These are phyloP conservation scores for Gopherus evgoodei DNA, from an alignment of 2,113 vertebrate species.

Conservation along the genomic window DNA sequence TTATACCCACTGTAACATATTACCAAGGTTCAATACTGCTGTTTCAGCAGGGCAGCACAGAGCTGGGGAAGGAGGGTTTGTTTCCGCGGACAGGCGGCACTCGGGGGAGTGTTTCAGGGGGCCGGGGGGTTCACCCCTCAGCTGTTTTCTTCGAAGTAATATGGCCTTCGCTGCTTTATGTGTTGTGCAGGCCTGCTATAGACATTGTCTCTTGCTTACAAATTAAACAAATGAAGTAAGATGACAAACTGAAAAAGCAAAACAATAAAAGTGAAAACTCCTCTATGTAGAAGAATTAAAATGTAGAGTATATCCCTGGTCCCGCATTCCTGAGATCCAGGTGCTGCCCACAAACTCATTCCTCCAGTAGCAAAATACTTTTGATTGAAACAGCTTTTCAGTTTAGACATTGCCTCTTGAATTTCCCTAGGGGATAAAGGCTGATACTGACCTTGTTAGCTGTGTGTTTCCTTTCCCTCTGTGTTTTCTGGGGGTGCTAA, in stretches of 20 bases:
- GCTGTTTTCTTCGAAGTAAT: no score
- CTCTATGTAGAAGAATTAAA: neutral
- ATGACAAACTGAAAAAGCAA: neutral
- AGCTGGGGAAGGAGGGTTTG: no score
- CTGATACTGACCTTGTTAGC: constrained; percentile 24
- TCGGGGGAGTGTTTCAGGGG: no score
- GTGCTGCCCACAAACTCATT: neutral
- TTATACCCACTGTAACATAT: no score
- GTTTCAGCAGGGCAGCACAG: no score
- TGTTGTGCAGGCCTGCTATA: no score
- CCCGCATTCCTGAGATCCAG: neutral
- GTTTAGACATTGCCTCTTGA: constrained; percentile 27
- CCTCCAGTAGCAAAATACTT: constrained; percentile 19
- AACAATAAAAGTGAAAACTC: neutral
- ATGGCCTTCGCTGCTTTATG: no score
- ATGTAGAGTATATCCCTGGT: neutral
- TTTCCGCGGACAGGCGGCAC: no score
- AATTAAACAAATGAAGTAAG: neutral
- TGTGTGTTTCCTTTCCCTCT: neutral
- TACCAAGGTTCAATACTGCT: no score
- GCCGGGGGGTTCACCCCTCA: no score
- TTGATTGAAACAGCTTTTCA: constrained; percentile 52
- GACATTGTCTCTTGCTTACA: neutral
- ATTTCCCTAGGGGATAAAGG: neutral
- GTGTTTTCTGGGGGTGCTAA: neutral